These are phyloP conservation scores for Patella depressa DNA, from an alignment of 2,888 invertebrate genomes.

Conservation along the genomic window DNA sequence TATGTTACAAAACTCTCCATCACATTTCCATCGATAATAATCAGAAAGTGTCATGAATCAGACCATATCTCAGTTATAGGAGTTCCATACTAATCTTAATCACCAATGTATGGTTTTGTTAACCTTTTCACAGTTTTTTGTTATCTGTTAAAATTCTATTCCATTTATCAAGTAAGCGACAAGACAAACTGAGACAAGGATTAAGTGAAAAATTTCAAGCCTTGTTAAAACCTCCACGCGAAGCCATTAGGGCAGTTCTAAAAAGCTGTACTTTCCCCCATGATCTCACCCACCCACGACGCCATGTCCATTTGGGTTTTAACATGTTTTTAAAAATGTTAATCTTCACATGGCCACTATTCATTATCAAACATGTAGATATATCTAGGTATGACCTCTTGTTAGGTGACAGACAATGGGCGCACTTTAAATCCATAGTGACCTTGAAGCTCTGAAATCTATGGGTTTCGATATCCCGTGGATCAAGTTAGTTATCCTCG, in stretches of 20 bases:
- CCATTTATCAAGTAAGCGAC: too few relatives aligned
- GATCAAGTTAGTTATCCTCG: neutral
- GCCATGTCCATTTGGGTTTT: neutral
- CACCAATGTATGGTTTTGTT: neutral
- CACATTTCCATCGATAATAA: too few relatives aligned
- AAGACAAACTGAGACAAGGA: too few relatives aligned
- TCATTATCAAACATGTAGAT: neutral
- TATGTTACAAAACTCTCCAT: too few relatives aligned
- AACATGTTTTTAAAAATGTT: neutral
- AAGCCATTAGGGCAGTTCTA: too few relatives aligned
- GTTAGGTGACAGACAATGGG: neutral
- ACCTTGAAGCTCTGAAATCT: neutral
- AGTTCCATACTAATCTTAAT: too few relatives aligned
- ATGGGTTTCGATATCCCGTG: neutral
- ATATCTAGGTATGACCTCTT: slow-evolving; percentile 7
- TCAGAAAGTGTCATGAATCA: too few relatives aligned
- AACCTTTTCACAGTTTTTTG: neutral
- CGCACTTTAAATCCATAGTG: neutral
- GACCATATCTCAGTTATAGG: too few relatives aligned
- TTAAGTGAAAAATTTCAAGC: too few relatives aligned
- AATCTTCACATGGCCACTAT: neutral
- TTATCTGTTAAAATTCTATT: neutral
- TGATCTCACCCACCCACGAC: slow-evolving; percentile 5
- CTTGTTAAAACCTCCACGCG: too few relatives aligned
- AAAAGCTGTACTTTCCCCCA: too few relatives aligned